Base-by-base conservation (phyloP, 2,797 vertebrate genomes). In the Hyperoplus immaculatus region DNA sequence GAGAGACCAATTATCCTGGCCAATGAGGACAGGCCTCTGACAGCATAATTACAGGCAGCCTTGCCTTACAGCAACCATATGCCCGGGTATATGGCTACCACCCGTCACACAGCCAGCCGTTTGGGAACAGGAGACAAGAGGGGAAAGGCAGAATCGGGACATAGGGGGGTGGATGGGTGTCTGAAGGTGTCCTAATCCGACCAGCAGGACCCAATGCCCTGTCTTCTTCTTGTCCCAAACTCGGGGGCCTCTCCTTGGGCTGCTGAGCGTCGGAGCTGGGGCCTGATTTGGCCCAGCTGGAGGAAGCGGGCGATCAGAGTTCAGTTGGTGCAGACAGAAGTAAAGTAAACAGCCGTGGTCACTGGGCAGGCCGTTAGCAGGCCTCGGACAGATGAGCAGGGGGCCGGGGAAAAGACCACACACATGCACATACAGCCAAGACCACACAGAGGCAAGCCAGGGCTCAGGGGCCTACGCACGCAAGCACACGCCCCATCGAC, bases 261-360 rank as follows among this genome's bases (percentile, higher is more conserved):
- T 84, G 88, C 84, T 79, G 80, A 88, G 91, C 91, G 88, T 87
- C 74, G n/a, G 84, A 91, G 92, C 80, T 93, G 93, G 94, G 91
- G 95, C 95, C 96, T 99, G 98, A 99, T 97, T 95, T 95, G 95
- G 96, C 93, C 95, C 98, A 99, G 98, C 98, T 99, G 98, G 97
- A 97, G 95, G 96, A 96, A 97, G 96, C 96, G 96, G 95, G 96
- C 93, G 93, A 96, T 96, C 96, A 92, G 96, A 96, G 96, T 95
- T 96, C 96, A 95, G 96, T 95, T 94, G 96, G 96, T 97, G 98
- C 97, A 98, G 97, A 99, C 97, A 97, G 97, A 97, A 96, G 96
- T 97, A 98, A 98, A 97, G 97, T 99, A 99, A 99, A 99, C 98
- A 99, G 94, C 88, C 95, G 94, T 96, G 97, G 97, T 97, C 97